Percentiles rank a stretch among this genome's conserved stretches.
Conservation (phyloP, 1,140 invertebrate species). For the Penaeus indicus region DNA sequence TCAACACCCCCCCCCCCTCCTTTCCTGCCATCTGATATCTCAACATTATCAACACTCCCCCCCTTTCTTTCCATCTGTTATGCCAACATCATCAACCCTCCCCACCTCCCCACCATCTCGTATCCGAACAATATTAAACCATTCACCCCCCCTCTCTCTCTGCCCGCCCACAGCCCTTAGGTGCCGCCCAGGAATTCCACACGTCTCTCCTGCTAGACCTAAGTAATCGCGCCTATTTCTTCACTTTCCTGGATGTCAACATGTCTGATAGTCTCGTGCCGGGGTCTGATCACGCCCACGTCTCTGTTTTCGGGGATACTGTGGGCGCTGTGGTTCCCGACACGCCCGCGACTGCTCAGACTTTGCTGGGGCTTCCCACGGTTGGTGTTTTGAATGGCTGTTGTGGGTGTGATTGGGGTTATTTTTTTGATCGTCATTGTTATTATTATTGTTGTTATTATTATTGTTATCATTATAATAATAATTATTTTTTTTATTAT, state of each 20-base stretch:
- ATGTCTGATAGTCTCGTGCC: conserved; percentile 93
- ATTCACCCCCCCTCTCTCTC: conserved; percentile 10
- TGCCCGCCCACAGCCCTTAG: conserved; percentile 79
- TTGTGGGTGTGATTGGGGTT: neutral
- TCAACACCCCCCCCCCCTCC: neutral
- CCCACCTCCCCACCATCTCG: neutral
- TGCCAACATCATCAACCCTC: neutral
- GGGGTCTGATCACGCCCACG: conserved; percentile 87
- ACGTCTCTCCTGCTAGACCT: conserved; percentile 92
- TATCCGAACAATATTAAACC: neutral
- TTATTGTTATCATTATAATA: too few relatives aligned
- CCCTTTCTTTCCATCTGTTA: neutral
- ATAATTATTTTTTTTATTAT: too few relatives aligned
- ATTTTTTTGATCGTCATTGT: too few relatives aligned
- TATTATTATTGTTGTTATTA: too few relatives aligned
- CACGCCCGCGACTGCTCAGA: conserved; percentile 85
- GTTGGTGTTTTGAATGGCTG: conserved; percentile 69
- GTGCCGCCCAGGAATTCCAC: conserved; percentile 90
- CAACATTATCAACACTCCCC: neutral
- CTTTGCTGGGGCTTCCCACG: conserved; percentile 85
- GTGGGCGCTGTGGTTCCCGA: conserved; percentile 91
- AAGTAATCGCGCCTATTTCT: conserved; percentile 89
- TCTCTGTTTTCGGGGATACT: conserved; percentile 94
- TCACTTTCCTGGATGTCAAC: conserved; percentile 96
- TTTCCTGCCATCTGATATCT: neutral